These are phyloP conservation scores for Alligator mississippiensis DNA, from an alignment of 2,113 vertebrate species.

Conservation along the genomic window DNA sequence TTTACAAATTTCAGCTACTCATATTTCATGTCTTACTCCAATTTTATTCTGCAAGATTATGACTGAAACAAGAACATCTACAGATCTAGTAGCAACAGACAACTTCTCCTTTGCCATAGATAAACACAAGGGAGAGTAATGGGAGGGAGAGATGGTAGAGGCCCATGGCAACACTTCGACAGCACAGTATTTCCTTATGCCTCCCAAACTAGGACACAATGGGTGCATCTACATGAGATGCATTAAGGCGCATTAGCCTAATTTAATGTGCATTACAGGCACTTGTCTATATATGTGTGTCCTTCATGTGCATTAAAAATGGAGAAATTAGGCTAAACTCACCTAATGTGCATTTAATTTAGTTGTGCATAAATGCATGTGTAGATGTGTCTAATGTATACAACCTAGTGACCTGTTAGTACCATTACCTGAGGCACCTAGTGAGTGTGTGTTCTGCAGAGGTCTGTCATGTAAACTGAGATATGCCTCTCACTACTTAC, in stretches of 20 bases:
- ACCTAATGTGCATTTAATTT: too few species aligned
- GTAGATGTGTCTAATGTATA: not conserved
- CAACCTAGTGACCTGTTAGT: not conserved
- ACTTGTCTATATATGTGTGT: too few species aligned
- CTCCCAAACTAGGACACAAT: too few species aligned
- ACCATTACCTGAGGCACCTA: not conserved
- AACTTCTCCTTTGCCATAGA: not conserved
- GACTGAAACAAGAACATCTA: conserved; percentile 15
- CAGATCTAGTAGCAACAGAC: not conserved
- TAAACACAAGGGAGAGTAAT: not conserved
- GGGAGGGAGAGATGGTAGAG: not conserved
- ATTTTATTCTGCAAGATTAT: conserved; percentile 13
- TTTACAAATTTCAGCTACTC: not conserved
- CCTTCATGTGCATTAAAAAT: too few species aligned
- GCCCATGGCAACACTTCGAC: not conserved
- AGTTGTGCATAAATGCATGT: too few species aligned
- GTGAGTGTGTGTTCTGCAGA: not conserved
- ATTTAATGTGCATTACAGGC: too few species aligned
- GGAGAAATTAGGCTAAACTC: too few species aligned
- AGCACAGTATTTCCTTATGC: too few species aligned
- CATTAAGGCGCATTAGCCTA: too few species aligned
- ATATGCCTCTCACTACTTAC: not conserved
- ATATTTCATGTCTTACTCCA: conserved; percentile 8
- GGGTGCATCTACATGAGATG: too few species aligned
- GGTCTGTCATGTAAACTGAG: not conserved